Base-by-base conservation (phyloP, 2,113 vertebrate species). In the Epinephelus lanceolatus region DNA sequence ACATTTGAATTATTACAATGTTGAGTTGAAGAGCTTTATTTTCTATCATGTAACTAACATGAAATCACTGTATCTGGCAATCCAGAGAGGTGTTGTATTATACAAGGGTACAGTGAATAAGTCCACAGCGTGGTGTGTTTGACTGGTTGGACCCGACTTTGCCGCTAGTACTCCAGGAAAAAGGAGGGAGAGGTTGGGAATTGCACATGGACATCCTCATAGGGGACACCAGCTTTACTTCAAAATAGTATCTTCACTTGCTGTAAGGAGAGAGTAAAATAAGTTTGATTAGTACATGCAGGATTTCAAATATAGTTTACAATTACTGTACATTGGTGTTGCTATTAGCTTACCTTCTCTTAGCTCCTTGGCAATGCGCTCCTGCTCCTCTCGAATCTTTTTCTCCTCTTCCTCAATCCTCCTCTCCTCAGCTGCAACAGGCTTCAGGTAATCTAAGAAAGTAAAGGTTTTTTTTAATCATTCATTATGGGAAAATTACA, bases 331-430 rank as follows among this genome's bases (percentile, higher is more conserved):
- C 18, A 42, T 9, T 19, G 23, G 42, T 69, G 18, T 55, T 59
- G 25, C 14, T 3, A n/a, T 27, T 8, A 51, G 5, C 17, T 8
- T 93, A 99, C 98, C 97, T 96, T 98, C 97, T 3, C 96, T 97
- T 2, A 97, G 27, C 73, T 96, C 93, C 79, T 94, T 97, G 30
- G 97, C 97, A 3, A 99, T 97, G 23, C 96, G 96, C 55, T 97
- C 97, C 17, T 97, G 91, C 65, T 99, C 97, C 33, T 97, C 96
- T 5, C 95, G 95, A 42, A 92, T 72, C 93, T 96, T 96, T 8
- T 96, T 98, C 92, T 98, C 97, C 78, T 97, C 97, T 0, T 95
- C 97, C 33, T 97, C 98, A 7, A 97, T 4, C 91, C 95, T 94
- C 62, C 94, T 95, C 79, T 99, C 98, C 69, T 99, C 97, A 0